Base-by-base conservation (phyloP, 2,888 invertebrate species). In the Perizoma flavofasciatum region DNA sequence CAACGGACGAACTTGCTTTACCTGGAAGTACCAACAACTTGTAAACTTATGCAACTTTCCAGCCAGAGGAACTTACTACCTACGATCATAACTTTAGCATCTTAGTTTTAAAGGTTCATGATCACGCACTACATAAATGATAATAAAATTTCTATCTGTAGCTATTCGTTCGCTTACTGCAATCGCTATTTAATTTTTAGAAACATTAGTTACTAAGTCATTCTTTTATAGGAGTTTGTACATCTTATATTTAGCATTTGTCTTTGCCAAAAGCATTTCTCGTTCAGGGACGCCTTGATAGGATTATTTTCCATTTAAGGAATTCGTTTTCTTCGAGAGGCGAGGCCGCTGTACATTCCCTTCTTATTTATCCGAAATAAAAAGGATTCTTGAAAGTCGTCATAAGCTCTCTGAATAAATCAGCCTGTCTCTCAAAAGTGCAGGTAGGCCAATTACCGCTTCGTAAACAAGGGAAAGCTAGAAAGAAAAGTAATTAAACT, bases 401-500 rank as follows among this genome's bases (percentile, higher is more conserved):
- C 40, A 45, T 22, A 43, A 22, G 1, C 22, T 22, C 22, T 22
- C 37, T 39, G 43, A 69, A 70, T 68, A 71, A 66, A 73, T 66
- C 65, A 69, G 63, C 33, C 49, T 49, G 60, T 43, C 55, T 54
- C 48, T 50, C 22, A 48, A 56, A 50, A 67, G 59, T 66, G 71
- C 71, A 71, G 59, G 64, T 54, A 72, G 74, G 67, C 68, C 69
- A 72, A 75, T 79, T 75, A 77, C 64, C 47, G 63, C 66, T 67
- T 61, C 49, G 61, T 65, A 64, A 66, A 56, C 51, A 53, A 41
- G 37, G 43, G 48, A 50, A 55, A 73, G 70, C 72, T 73, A 46
- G 40, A 59, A 69, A 71, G 70, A 71, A 75, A 73, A 69, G 68
- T 72, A 78, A 77, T 74, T 70, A 68, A 73, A 67, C 60, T 73